phyloP scores from a whole-genome alignment of 2,113 vertebrate genomes.

The Cyphomyrus plagiostoma region DNA sequence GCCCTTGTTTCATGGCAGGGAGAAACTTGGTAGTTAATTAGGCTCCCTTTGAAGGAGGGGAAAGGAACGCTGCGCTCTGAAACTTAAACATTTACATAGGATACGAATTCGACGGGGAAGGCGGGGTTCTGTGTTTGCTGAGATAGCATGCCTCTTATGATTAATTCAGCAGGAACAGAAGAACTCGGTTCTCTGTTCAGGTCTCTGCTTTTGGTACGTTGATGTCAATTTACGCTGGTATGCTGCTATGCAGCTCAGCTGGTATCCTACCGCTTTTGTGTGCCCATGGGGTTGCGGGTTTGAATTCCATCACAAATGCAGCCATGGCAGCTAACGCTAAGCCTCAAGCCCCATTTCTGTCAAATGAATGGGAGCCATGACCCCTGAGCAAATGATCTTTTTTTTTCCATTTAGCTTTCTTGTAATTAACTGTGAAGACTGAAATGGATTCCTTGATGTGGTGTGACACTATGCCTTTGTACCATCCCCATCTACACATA shows the following conservation, averaged over 20 bases:
- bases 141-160: conserved; percentile 2
- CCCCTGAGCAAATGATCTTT: neutral
- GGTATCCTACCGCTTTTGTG: neutral
- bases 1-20: neutral
- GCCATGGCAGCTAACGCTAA: neutral
- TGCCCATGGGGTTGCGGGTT: neutral
- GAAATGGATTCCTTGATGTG: neutral
- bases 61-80: neutral
- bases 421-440: conserved; percentile 4
- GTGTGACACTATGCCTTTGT: neutral
- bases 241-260: neutral
- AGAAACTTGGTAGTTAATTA: neutral
- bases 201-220: neutral
- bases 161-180: neutral
- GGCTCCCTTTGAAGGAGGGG: conserved; percentile 4
- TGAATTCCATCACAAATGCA: neutral
- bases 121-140: neutral
- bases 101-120: neutral
- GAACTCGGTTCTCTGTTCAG: too few relatives aligned
- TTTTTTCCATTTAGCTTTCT: neutral
- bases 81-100: conserved; percentile 8
- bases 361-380: neutral
- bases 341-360: neutral
- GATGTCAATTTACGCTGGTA: neutral
- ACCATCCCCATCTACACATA: neutral